A percentile compares a stretch with the other conserved stretches of the same genome.
Evolutionary conservation across 2,888 invertebrate species (phyloP).

Genomic region (Rhamnusium bicolor): DNA sequence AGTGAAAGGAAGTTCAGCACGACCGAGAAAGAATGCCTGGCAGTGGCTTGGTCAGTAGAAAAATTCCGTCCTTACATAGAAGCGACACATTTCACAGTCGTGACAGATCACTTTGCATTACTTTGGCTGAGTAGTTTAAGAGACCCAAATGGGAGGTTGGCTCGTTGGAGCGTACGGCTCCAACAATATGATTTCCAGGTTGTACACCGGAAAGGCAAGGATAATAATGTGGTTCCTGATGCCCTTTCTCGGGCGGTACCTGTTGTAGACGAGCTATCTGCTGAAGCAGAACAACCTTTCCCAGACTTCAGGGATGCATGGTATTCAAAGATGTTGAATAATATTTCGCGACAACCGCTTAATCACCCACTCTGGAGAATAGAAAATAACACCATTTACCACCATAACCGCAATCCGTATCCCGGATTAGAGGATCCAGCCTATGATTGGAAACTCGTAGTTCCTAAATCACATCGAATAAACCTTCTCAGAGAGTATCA

Average conservation of each 20-base stretch:
- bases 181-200: no score
- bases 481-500: background rate
- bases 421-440: background rate
- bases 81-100: no score
- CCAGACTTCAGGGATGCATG: background rate
- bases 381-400: background rate
- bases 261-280: no score
- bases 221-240: no score
- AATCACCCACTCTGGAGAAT: background rate
- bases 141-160: no score
- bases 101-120: background rate
- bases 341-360: background rate
- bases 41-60: background rate
- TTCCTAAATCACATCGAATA: background rate
- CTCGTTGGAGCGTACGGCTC: no score
- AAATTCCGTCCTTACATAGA: background rate
- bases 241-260: no score
- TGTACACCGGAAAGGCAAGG: no score
- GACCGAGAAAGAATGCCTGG: no score
- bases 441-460: background rate
- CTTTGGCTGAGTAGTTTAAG: background rate
- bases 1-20: no score
- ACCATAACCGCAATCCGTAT: background rate
- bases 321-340: background rate
- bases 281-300: background rate